Base-by-base conservation (phyloP, 2,888 invertebrate species). In the Spatulosminthurus flaviceps region DNA sequence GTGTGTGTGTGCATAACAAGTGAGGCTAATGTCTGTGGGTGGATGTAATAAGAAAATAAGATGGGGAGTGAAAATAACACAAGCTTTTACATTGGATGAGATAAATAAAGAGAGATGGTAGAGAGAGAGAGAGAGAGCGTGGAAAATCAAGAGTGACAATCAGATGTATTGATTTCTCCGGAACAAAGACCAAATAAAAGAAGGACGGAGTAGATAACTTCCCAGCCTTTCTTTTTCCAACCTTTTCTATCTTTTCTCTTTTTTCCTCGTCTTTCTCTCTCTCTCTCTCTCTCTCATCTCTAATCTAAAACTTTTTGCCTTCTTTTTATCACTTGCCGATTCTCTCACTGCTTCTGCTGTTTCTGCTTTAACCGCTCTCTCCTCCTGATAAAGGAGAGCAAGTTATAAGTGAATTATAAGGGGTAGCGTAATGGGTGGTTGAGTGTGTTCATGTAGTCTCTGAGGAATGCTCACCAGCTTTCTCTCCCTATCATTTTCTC, bases 111-210 rank as follows among this genome's bases (percentile, higher is more conserved):
- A 28, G 28, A 66, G 75, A 72, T 16, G 19, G 72, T 42, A 76
- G 67, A 76, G n/a, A n/a, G n/a, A n/a, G n/a, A n/a, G n/a, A n/a
- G n/a, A n/a, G 69, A 28, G 67, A 34, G 74, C 61, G 76, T 69
- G 29, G 67, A 69, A 80, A 80, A 80, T 80, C 78, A 80, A 78
- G 80, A 80, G 80, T 75, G 80, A 80, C 80, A 80, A 80, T 80
- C 77, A 80, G 43, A 76, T 78, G 74, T 80, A 80, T 80, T 78
- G 80, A 80, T 80, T 80, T 80, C 70, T 64, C 41, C 21, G 19
- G 21, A 67, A 73, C 79, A 61, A 21, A 60, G 76, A 64, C 61
- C 29, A 22, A 78, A 61, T 34, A 75, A 64, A 75, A 22, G 43
- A 43, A 41, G 16, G 11, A 78, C 43, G 24, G 70, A 78, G 9